A percentile compares a stretch with the other conserved stretches of the same genome.
Evolutionary conservation across 2,113 vertebrate species (phyloP).

Genomic region (Struthidea cinerea): DNA sequence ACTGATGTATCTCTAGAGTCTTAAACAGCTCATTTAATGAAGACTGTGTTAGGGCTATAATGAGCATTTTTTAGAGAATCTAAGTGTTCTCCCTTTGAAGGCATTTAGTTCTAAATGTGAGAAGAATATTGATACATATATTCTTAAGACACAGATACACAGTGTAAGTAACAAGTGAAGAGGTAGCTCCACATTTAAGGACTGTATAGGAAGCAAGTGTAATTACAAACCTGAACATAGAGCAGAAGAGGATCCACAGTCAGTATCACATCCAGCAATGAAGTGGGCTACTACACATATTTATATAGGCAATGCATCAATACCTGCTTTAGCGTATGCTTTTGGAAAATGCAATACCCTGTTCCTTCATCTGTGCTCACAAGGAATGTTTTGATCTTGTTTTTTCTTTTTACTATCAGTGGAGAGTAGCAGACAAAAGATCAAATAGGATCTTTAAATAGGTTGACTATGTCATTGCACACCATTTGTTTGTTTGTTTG

Average conservation of each 20-base stretch:
- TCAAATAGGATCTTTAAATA: not conserved
- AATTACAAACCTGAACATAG: not conserved
- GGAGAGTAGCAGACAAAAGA: not conserved
- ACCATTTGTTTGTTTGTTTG: not conserved
- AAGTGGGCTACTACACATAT: not conserved
- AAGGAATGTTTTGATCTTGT: not conserved
- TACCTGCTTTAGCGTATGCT: not conserved
- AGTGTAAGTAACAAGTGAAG: not conserved
- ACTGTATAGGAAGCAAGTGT: not conserved
- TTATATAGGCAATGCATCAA: not conserved
- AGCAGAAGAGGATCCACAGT: not conserved
- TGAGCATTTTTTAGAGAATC: not conserved
- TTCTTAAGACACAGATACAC: not conserved
- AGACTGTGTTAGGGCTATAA: not conserved
- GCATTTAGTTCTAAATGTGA: not conserved
- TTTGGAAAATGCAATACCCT: not conserved
- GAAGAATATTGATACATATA: not conserved
- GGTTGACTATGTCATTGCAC: not conserved
- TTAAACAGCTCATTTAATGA: not conserved
- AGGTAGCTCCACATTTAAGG: not conserved
- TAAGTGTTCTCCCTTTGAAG: not conserved
- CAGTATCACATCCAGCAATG: not conserved
- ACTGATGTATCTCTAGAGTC: not conserved
- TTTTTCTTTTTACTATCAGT: not conserved
- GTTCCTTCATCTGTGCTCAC: not conserved